Conservation (phyloP, 2,888 invertebrate species). For the Erebia ligea region DNA sequence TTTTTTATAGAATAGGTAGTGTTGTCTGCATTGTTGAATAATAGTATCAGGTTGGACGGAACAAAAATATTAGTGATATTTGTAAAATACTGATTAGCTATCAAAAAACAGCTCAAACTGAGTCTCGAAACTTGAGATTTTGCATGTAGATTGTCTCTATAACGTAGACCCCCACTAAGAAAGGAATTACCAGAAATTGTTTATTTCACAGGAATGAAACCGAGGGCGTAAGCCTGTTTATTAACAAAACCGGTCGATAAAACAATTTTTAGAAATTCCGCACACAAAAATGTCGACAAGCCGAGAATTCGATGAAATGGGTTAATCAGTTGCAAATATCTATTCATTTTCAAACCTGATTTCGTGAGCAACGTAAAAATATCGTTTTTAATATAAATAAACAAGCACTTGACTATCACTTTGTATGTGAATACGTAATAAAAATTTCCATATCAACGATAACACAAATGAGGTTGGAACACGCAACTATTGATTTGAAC, state of each 20-base stretch:
- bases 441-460: slow-evolving; percentile 29
- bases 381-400: slow-evolving; percentile 7
- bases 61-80: too few relatives aligned
- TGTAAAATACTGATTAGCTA: too few relatives aligned
- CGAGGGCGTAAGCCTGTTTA: neutral
- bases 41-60: too few relatives aligned
- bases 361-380: slow-evolving; percentile 3
- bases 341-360: slow-evolving; percentile 2
- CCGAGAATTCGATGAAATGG: neutral
- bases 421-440: slow-evolving; percentile 27
- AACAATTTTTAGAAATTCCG: neutral
- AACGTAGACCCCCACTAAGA: too few relatives aligned
- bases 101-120: too few relatives aligned
- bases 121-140: too few relatives aligned
- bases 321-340: slow-evolving; percentile 8
- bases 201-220: too few relatives aligned
- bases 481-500: slow-evolving; percentile 23
- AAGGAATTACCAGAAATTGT: too few relatives aligned
- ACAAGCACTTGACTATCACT: slow-evolving; percentile 14
- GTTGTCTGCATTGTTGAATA: too few relatives aligned
- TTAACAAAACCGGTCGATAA: neutral
- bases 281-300: neutral
- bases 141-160: too few relatives aligned
- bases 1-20: too few relatives aligned
- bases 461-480: slow-evolving; percentile 25